A percentile compares a stretch with the other conserved stretches of the same genome.
Evolutionary conservation across 1,140 invertebrate species (phyloP).

Genomic region (Drosophila kurseongensis): DNA sequence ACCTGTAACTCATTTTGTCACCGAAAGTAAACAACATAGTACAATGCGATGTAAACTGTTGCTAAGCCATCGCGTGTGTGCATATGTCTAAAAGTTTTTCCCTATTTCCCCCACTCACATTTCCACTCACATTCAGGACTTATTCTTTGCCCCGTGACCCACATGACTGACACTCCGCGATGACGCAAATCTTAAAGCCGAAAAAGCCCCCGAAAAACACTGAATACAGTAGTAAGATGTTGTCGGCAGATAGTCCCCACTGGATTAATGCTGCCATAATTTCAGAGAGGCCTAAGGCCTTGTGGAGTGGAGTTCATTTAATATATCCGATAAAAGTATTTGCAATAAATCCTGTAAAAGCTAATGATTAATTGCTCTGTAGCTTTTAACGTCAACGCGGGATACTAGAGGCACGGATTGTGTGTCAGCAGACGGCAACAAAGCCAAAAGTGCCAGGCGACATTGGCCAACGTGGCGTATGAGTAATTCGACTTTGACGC

Average conservation of each 20-base stretch:
- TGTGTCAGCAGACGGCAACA: slow-evolving; percentile 64
- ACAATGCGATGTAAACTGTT: slow-evolving; percentile 73
- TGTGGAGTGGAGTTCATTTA: slow-evolving; percentile 80
- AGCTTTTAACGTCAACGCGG: slow-evolving; percentile 82
- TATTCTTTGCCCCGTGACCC: slow-evolving; percentile 37
- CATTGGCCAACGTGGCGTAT: slow-evolving; percentile 72
- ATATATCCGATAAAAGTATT: slow-evolving; percentile 84
- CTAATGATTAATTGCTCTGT: slow-evolving; percentile 83
- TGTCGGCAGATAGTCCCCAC: slow-evolving; percentile 72
- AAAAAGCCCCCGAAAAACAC: slow-evolving; percentile 7
- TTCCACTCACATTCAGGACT: slow-evolving; percentile 4
- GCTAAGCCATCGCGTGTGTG: slow-evolving; percentile 69
- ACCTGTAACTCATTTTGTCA: slow-evolving; percentile 82
- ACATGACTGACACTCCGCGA: slow-evolving; percentile 58
- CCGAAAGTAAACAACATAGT: slow-evolving; percentile 60
- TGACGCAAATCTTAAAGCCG: slow-evolving; percentile 80
- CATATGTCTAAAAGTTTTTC: slow-evolving; percentile 51
- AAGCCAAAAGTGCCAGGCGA: slow-evolving; percentile 36
- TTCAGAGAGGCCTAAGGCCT: slow-evolving; percentile 55
- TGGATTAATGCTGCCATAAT: slow-evolving; percentile 83
- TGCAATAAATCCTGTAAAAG: slow-evolving; percentile 83
- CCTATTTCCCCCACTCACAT: slow-evolving; percentile 18
- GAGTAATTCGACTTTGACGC: slow-evolving; percentile 81
- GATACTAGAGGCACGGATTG: slow-evolving; percentile 75
- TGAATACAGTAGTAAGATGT: slow-evolving; percentile 56